Conservation (phyloP, 2,797 vertebrate species). For the Anolis apletophallus region DNA sequence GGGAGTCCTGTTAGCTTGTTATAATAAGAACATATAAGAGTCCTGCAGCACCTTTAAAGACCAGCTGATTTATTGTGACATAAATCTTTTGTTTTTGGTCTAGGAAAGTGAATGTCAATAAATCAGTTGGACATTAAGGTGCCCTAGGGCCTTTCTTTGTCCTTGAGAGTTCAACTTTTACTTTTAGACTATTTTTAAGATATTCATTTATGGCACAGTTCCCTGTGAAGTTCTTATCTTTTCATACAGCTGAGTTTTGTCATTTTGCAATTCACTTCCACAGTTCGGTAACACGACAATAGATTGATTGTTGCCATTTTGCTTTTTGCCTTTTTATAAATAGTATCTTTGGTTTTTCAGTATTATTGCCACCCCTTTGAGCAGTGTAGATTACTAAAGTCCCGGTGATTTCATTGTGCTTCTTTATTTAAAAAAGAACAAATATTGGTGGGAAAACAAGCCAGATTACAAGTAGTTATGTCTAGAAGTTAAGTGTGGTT, state of each 20-base stretch:
- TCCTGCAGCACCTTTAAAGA: not conserved
- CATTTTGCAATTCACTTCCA: not conserved
- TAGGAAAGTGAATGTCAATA: not conserved
- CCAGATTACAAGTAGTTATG: not conserved
- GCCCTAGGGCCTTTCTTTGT: not conserved
- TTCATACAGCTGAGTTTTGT: not conserved
- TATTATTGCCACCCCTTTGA: slow-evolving; percentile 45
- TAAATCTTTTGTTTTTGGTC: not conserved
- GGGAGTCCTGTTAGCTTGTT: not conserved
- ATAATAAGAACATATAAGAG: not conserved
- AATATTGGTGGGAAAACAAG: not conserved
- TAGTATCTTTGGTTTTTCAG: slow-evolving; percentile 41
- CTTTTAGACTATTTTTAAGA: not conserved
- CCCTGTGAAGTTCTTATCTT: not conserved
- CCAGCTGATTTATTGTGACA: not conserved
- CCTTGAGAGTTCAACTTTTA: not conserved
- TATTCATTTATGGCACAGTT: not conserved
- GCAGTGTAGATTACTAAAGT: slow-evolving; percentile 42
- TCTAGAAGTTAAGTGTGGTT: not conserved
- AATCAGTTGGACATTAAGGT: not conserved
- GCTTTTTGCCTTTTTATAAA: slow-evolving; percentile 47
- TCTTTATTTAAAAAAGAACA: slow-evolving; percentile 6
- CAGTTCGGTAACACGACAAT: slow-evolving; percentile 39
- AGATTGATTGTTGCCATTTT: slow-evolving; percentile 44
- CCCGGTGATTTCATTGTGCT: not conserved